Evolutionary conservation across 2,113 vertebrate genomes (phyloP).

Genomic region (Neolamprologus variostigma): DNA sequence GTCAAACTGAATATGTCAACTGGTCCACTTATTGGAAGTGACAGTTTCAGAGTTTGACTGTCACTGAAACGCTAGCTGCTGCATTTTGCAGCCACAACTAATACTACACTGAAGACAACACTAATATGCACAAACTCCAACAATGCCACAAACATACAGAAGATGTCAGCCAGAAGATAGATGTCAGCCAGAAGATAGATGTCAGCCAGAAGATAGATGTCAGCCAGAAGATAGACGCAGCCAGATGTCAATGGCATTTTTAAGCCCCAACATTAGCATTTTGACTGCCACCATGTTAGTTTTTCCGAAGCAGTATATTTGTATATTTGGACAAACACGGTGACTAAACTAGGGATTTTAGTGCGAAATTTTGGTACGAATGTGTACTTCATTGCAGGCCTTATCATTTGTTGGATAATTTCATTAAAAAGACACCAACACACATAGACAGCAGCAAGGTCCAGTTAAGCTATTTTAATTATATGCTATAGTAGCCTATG

Average conservation of each 20-base stretch:
- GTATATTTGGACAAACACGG: background rate
- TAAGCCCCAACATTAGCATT: background rate
- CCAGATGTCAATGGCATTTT: background rate
- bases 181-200: fast-evolving
- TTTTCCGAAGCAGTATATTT: background rate
- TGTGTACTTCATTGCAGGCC: background rate
- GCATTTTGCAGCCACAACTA: background rate
- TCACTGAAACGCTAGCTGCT: background rate
- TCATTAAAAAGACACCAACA: background rate
- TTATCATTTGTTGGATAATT: background rate
- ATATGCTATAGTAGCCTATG: background rate
- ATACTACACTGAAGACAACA: background rate
- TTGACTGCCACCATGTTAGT: background rate
- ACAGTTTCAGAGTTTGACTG: background rate
- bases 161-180: background rate
- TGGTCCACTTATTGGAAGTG: background rate
- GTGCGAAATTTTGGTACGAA: background rate
- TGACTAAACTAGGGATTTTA: background rate
- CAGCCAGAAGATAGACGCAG: background rate
- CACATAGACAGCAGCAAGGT: background rate
- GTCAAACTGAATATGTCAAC: background rate
- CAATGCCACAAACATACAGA: background rate
- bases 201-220: too few relatives aligned
- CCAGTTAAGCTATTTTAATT: background rate
- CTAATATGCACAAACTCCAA: background rate